Evolutionary conservation across 2,888 invertebrate genomes (phyloP), one percentile per base, ranked within the genome.

Genomic region (Synergus japonicus): DNA sequence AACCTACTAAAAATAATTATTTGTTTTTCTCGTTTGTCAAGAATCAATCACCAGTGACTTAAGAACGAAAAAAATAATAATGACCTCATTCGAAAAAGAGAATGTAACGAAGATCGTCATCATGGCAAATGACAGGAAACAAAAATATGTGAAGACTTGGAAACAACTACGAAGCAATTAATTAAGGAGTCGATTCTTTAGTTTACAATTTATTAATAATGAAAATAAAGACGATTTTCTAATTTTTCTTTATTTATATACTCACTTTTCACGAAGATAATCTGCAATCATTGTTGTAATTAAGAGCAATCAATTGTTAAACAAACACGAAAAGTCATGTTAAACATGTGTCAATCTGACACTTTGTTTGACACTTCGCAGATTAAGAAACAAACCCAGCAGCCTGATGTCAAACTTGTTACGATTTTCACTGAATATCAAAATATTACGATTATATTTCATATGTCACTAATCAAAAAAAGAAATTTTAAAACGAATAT

Each of bases 271-370:
- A 77, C 64, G 18, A 8, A 15, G 9, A n/a, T 22, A 64, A 29
- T 77, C 29, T 29, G 22, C 15, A 49, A 13, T 29, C 76, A 77
- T 77, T 77, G n/a, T 77, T 77, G 77, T 44, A 46, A 77, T 77
- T 63, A 77, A 46, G 46, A 64, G 43, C 37, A 77, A 29, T 44
- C 13, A 15, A 2, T 77, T 77, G 9, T 77, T 64, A 77, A 64
- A 44, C 29, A 76, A 76, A 46, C 29, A 22, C 18, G 18, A 64
- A 18, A 46, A 76, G 46, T 64, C 77, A 77, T 77, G 65, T 77
- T 64, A 77, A 77, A 29, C 44, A 64, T 77, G 65, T 77, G 77
- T 64, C 77, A 64, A 77, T 22, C 46, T 76, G 76, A 41, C 58
- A 54, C 37, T 3, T 69, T 12, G 44, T 12, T 77, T 76, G 64